phyloP scores from a whole-genome alignment of 2,113 vertebrate genomes.

The Salvelinus namaycush region DNA sequence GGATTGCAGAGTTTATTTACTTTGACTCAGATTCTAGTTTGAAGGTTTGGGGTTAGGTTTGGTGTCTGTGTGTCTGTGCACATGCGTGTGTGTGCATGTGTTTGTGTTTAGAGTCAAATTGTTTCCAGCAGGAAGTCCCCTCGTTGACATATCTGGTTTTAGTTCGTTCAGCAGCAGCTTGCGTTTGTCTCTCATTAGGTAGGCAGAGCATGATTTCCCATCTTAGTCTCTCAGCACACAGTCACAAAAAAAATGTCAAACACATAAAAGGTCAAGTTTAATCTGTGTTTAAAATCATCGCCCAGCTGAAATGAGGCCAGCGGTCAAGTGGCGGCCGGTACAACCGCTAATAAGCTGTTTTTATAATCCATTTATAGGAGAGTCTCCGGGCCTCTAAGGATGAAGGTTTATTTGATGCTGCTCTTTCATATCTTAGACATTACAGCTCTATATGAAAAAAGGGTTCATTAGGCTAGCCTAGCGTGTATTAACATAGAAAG shows the following conservation, averaged over 20 bases:
- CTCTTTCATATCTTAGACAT: no score
- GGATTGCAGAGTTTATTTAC: neutral
- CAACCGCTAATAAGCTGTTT: neutral
- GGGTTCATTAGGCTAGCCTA: neutral
- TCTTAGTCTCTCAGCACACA: neutral
- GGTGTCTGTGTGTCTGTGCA: neutral
- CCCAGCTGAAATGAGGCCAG: neutral
- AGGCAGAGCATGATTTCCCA: neutral
- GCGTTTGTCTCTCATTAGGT: no score
- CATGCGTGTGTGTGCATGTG: neutral
- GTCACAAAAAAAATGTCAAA: neutral
- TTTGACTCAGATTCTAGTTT: neutral
- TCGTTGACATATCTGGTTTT: neutral
- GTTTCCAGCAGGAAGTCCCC: no score
- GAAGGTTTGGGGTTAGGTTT: neutral
- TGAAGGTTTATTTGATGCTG: no score
- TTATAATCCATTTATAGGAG: neutral
- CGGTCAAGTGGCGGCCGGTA: neutral
- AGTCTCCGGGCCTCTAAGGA: no score
- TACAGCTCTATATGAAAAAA: neutral
- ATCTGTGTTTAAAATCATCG: neutral
- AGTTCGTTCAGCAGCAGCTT: no score
- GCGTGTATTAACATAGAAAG: no score
- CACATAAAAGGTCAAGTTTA: conserved; percentile 5
- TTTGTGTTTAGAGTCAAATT: no score